These are phyloP conservation scores for Salarias fasciatus DNA, from an alignment of 2,797 vertebrate species.

Conservation along the genomic window DNA sequence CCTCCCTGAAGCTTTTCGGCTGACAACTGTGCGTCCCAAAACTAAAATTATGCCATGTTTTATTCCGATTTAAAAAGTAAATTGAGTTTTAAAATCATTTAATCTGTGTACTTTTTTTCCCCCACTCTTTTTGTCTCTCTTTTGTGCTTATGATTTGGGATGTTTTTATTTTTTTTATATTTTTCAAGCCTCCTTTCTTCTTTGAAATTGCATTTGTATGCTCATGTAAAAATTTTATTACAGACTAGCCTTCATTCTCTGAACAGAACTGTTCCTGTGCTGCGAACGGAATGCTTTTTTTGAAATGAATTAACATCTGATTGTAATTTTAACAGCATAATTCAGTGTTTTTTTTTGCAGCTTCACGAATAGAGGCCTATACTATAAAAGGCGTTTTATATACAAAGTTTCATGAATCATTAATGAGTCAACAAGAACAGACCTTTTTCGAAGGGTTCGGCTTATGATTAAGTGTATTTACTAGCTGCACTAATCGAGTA, in stretches of 20 bases:
- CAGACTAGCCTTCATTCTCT: slow-evolving; percentile 16
- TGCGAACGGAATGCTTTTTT: slow-evolving; percentile 8
- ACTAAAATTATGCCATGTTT: too few species aligned
- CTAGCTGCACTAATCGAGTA: slow-evolving; percentile 21
- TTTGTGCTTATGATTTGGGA: slow-evolving; percentile 2
- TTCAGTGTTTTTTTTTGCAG: slow-evolving; percentile 25
- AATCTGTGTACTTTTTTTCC: neutral
- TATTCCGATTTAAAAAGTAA: neutral
- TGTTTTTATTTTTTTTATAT: too few species aligned
- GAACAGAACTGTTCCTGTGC: slow-evolving; percentile 1
- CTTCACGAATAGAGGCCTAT: slow-evolving; percentile 23
- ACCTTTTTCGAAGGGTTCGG: slow-evolving; percentile 11
- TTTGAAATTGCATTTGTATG: neutral
- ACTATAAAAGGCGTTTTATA: too few species aligned
- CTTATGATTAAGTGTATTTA: slow-evolving; percentile 32
- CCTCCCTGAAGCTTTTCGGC: too few species aligned
- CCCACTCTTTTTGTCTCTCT: neutral
- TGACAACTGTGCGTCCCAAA: too few species aligned
- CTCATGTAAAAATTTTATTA: slow-evolving; percentile 1
- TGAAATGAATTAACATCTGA: slow-evolving; percentile 18
- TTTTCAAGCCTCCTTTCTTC: slow-evolving; percentile 16
- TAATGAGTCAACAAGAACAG: slow-evolving; percentile 32
- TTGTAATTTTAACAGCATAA: slow-evolving; percentile 20
- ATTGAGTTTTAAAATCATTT: neutral
- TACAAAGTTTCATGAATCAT: slow-evolving; percentile 41